Base-by-base conservation (phyloP, 2,113 vertebrate genomes). In the Origma solitaria region DNA sequence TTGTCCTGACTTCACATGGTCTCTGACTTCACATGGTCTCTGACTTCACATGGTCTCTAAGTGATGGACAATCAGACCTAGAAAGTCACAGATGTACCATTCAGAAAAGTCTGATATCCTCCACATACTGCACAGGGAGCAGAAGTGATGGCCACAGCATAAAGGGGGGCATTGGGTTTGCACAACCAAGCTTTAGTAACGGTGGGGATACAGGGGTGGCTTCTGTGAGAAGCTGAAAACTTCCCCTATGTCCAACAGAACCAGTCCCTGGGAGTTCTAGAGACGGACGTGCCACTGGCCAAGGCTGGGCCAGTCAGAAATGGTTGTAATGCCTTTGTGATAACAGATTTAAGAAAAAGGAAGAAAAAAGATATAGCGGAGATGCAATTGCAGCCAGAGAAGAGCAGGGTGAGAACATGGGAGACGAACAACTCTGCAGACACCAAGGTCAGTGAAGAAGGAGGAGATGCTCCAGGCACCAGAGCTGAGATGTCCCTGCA, bases 281-380 rank as follows among this genome's bases (percentile, higher is more conserved):
- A 51, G 17, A 62, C 0, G 1, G 7, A 49, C 3, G 2, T 11
- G 35, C 28, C 0, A 1, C 45, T 50, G 45, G 7, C 23, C 18
- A 42, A 51, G 30, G 47, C 18, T 51, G 30, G 24, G 37, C 27
- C 16, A 8, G 13, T 40, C 45, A 51, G 58, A 78, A 62, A 27
- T 27, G 6, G 30, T 62, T 18, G 7, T 28, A 62, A 62, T 8
- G 3, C 17, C 16, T 19, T 10, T 51, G 18, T 62, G 13, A 28
- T 22, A n/a, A 42, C 2, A 42, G 30, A 51, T 42, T 28, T 22
- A 62, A 51, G 15, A 49, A 54, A 11, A 28, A 37, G 15, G 16
- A 56, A 42, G 16, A 12, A 15, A 51, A 57, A 37, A 27, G 22
- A 16, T 8, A 21, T 40, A n/a, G 58, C 8, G 20, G 23, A 28